phyloP scores from a whole-genome alignment of 2,113 vertebrate genomes.

The Ptilorrhoa leucosticta region DNA sequence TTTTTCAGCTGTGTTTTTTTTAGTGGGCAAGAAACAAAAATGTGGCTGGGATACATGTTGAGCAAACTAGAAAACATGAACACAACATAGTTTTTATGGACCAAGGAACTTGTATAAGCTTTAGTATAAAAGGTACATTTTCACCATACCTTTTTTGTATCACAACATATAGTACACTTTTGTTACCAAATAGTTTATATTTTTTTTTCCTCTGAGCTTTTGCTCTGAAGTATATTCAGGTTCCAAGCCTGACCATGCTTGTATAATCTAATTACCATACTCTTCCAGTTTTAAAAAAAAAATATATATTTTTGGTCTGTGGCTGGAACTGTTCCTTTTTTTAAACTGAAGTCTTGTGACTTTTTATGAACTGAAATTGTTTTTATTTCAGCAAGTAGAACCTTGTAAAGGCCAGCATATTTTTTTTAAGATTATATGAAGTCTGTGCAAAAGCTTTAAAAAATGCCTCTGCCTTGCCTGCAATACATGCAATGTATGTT shows the following conservation, averaged over 20 bases:
- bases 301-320: constrained; percentile 78
- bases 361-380: constrained; percentile 82
- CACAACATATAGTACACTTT: constrained; percentile 95
- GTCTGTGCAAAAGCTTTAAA: constrained; percentile 99
- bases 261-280: constrained; percentile 82
- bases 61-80: constrained; percentile 82
- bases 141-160: constrained; percentile 98
- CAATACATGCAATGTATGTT: constrained; percentile 87
- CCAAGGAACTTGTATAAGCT: constrained; percentile 99
- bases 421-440: constrained; percentile 95
- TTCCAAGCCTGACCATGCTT: constrained; percentile 80
- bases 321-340: constrained; percentile 77
- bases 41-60: constrained; percentile 77
- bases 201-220: constrained; percentile 86
- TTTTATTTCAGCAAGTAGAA: constrained; percentile 82
- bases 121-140: constrained; percentile 99
- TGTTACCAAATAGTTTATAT: constrained; percentile 98
- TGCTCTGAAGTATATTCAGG: constrained; percentile 82
- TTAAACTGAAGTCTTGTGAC: constrained; percentile 77
- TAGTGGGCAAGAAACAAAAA: constrained; percentile 82
- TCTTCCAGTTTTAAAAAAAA: constrained; percentile 73
- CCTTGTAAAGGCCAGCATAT: constrained; percentile 89
- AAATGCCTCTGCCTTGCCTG: constrained; percentile 99
- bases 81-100: constrained; percentile 97
- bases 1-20: constrained; percentile 76